Percentiles rank a stretch among this genome's conserved stretches.
phyloP scores from a whole-genome alignment of 2,113 vertebrate genomes.

The Rynchops niger region DNA sequence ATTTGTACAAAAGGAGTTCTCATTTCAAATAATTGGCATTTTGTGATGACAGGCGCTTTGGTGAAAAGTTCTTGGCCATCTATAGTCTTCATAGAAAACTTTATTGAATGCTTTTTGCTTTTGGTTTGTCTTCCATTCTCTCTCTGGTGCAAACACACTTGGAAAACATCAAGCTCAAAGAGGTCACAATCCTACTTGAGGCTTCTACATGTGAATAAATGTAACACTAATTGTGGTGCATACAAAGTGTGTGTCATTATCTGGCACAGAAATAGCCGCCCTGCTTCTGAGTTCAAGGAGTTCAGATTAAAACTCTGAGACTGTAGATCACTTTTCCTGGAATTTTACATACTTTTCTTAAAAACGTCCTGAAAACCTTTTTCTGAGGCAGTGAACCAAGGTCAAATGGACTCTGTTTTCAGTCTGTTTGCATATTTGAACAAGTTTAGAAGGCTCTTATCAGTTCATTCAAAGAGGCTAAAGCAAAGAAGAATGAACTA shows the following conservation, averaged over 20 bases:
- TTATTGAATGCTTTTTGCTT: background rate
- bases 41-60: background rate
- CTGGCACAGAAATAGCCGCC: background rate
- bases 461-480: background rate
- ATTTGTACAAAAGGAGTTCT: background rate
- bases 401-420: background rate
- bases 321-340: background rate
- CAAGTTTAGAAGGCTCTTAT: background rate
- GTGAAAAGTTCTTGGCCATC: background rate
- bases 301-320: background rate
- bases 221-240: background rate
- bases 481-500: background rate
- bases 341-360: background rate
- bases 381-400: background rate
- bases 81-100: background rate
- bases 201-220: background rate
- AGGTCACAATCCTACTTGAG: background rate
- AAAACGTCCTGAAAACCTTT: background rate
- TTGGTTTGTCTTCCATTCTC: background rate
- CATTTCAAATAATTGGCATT: background rate
- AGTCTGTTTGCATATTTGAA: background rate
- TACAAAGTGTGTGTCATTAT: background rate
- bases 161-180: background rate
- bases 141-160: background rate
- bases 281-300: conserved; percentile 4